Evolutionary conservation across 2,113 vertebrate genomes (phyloP).

Genomic region (Ammodytes marinus): DNA sequence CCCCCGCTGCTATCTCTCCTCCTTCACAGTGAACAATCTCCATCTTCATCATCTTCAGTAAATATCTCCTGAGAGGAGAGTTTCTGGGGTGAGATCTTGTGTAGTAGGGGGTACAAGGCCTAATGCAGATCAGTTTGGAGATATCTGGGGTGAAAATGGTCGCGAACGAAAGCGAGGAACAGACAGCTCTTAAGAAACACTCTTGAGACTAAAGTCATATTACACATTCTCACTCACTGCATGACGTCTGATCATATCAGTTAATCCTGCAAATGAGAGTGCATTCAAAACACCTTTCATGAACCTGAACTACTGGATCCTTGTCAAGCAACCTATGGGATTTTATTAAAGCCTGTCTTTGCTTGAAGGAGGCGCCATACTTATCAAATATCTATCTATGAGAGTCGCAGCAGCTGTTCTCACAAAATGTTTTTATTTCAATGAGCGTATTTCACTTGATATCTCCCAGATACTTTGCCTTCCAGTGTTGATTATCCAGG

Average conservation of each 20-base stretch:
- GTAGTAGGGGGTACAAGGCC: neutral
- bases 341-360: neutral
- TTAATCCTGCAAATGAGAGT: neutral
- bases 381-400: neutral
- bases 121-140: constrained; percentile 18
- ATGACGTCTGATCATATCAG: neutral
- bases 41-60: constrained; percentile 20
- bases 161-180: neutral
- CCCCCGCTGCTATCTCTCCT: neutral
- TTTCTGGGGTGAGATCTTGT: constrained; percentile 39
- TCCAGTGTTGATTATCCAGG: neutral
- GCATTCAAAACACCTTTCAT: no score
- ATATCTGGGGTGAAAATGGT: constrained; percentile 9
- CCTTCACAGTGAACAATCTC: constrained; percentile 30
- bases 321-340: no score
- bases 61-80: constrained; percentile 47
- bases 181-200: neutral
- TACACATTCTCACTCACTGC: neutral
- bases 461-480: neutral
- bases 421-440: neutral
- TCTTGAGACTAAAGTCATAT: neutral
- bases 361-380: neutral
- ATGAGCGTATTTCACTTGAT: neutral
- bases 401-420: neutral
- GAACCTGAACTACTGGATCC: neutral